These are phyloP conservation scores for Sardina pilchardus DNA, from an alignment of 2,113 vertebrate species.

Conservation along the genomic window DNA sequence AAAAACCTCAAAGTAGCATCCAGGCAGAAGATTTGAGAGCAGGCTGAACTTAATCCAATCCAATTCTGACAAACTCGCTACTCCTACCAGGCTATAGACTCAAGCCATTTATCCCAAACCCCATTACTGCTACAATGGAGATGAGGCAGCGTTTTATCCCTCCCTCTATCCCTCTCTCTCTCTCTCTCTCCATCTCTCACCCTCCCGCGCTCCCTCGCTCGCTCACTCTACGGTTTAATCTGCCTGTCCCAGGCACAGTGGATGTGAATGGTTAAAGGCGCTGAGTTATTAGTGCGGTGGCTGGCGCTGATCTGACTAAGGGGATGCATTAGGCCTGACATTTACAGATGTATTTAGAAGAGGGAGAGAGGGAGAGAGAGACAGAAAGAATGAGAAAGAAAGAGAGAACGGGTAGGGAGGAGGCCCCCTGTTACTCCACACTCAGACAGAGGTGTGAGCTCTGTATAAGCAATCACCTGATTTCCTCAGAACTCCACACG, in stretches of 20 bases:
- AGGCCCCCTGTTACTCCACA: slow-evolving; percentile 66
- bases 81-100: slow-evolving; percentile 70
- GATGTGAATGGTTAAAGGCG: slow-evolving; percentile 72
- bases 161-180: neutral
- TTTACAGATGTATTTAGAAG: slow-evolving; percentile 73
- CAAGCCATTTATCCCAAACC: slow-evolving; percentile 75
- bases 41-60: slow-evolving; percentile 72
- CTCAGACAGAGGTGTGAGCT: too few species aligned
- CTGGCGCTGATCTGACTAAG: slow-evolving; percentile 69
- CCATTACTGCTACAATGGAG: slow-evolving; percentile 75
- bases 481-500: neutral
- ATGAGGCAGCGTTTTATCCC: slow-evolving; percentile 67
- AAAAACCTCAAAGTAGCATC: slow-evolving; percentile 51
- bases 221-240: too few species aligned
- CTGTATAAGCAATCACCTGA: too few species aligned
- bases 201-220: too few species aligned
- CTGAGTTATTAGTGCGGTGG: slow-evolving; percentile 69
- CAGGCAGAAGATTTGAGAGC: slow-evolving; percentile 70
- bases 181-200: slow-evolving; percentile 42
- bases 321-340: slow-evolving; percentile 73
- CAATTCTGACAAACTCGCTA: slow-evolving; percentile 74
- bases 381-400: too few species aligned
- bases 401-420: too few species aligned
- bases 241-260: slow-evolving; percentile 60
- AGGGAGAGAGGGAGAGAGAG: neutral